phyloP scores from a whole-genome alignment of 2,797 vertebrate genomes.

The Sorex maritimensis region DNA sequence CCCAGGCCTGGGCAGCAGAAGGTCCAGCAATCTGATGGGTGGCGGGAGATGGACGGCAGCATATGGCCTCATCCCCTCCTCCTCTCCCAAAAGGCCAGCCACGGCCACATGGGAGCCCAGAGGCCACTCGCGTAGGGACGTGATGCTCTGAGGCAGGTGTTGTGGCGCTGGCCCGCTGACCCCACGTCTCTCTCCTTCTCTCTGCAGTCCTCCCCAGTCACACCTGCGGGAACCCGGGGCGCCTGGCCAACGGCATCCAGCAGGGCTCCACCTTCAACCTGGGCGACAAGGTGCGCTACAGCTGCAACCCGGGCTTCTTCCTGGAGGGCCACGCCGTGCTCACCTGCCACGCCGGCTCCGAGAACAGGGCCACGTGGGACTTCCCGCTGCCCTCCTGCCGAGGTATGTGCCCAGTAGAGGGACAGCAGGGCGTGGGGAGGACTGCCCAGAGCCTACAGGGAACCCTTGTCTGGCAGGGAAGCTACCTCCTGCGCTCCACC shows the following conservation, averaged over 20 bases:
- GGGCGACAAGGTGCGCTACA: constrained; percentile 98
- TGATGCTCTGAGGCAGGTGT: rapidly evolving
- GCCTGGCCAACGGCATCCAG: constrained; percentile 96
- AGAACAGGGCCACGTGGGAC: constrained; percentile 97
- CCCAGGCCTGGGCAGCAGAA: background rate
- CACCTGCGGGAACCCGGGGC: constrained; percentile 97
- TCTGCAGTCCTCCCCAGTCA: constrained; percentile 96
- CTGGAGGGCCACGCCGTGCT: constrained; percentile 97
- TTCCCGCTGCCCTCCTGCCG: constrained; percentile 98
- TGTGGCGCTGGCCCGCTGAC: background rate
- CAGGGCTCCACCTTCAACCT: constrained; percentile 97
- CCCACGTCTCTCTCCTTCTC: background rate
- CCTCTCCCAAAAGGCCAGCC: background rate
- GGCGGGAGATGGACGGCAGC: too few relatives aligned
- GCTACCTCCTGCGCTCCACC: rapidly evolving
- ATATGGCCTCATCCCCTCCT: background rate
- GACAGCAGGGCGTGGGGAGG: background rate
- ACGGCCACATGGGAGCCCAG: background rate
- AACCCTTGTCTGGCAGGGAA: background rate
- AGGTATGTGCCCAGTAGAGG: constrained; percentile 90
- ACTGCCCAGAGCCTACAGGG: too few relatives aligned
- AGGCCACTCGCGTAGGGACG: too few relatives aligned
- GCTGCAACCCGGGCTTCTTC: constrained; percentile 96
- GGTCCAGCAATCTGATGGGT: background rate
- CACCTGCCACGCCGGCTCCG: constrained; percentile 95